Evolutionary conservation across 2,113 vertebrate genomes (phyloP).

Genomic region (Lophius piscatorius): DNA sequence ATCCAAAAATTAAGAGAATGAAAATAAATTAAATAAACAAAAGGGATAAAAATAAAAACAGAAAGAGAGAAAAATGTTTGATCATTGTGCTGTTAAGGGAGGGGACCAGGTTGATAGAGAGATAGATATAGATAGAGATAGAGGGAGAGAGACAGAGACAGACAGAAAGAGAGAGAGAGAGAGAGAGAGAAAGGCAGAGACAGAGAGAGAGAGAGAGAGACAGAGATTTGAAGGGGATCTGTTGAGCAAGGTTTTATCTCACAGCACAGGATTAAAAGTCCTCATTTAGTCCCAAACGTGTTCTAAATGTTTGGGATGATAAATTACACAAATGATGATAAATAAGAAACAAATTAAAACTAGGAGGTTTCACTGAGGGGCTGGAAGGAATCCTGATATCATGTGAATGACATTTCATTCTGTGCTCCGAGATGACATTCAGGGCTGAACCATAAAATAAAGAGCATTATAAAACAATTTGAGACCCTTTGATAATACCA

Average conservation of each 20-base stretch:
- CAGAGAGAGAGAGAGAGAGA: slow-evolving; percentile 8
- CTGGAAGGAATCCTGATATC: too few relatives aligned
- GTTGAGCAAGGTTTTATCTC: slow-evolving; percentile 36
- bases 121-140: neutral
- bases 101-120: slow-evolving; percentile 10
- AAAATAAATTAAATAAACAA: slow-evolving; percentile 15
- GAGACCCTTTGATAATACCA: neutral
- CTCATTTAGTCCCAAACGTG: neutral
- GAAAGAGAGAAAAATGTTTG: slow-evolving; percentile 61
- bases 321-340: too few relatives aligned
- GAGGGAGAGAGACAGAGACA: neutral
- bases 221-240: neutral
- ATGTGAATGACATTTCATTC: slow-evolving; percentile 10
- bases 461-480: neutral
- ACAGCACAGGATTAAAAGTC: slow-evolving; percentile 45
- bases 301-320: too few relatives aligned
- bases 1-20: slow-evolving; percentile 52
- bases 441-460: slow-evolving; percentile 43
- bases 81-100: slow-evolving; percentile 67
- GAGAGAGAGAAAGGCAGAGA: neutral
- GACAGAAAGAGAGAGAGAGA: slow-evolving; percentile 1
- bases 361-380: too few relatives aligned
- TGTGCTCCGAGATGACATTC: slow-evolving; percentile 54
- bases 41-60: slow-evolving; percentile 46
- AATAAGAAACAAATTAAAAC: too few relatives aligned